Conservation (phyloP, 2,888 invertebrate species). For the Sipunculus nudus region DNA sequence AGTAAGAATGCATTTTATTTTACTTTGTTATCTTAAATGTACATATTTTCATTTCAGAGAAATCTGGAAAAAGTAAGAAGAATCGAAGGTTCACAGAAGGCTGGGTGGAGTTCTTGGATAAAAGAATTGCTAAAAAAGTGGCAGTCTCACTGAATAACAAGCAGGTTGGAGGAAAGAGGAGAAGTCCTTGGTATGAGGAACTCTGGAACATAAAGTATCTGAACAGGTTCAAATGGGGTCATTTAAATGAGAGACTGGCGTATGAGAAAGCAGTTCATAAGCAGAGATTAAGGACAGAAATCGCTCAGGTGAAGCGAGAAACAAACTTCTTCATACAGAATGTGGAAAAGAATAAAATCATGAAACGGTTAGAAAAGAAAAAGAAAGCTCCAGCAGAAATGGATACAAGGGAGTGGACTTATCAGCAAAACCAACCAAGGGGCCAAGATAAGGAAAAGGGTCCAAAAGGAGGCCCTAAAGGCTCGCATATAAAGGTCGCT, state of each 20-base stretch:
- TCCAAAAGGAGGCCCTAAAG: too few species aligned
- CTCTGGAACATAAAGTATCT: slow-evolving; percentile 98
- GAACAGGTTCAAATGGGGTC: slow-evolving; percentile 94
- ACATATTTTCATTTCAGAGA: slow-evolving; percentile 45
- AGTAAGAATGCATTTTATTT: too few species aligned
- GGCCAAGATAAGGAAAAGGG: too few species aligned
- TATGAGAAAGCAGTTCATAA: slow-evolving; percentile 91
- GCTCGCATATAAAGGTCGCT: background rate
- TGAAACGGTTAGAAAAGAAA: slow-evolving; percentile 61
- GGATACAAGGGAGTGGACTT: too few species aligned
- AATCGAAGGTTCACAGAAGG: slow-evolving; percentile 75
- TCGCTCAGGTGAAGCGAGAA: slow-evolving; percentile 90
- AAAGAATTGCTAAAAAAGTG: slow-evolving; percentile 87
- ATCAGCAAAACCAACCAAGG: too few species aligned
- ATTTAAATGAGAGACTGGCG: slow-evolving; percentile 90
- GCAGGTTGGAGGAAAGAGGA: slow-evolving; percentile 75
- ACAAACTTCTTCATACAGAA: slow-evolving; percentile 82
- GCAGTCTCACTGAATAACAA: slow-evolving; percentile 85
- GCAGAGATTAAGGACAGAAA: slow-evolving; percentile 85
- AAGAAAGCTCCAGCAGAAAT: too few species aligned
- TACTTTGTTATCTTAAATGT: too few species aligned
- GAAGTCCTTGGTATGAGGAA: slow-evolving; percentile 86
- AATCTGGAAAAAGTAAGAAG: slow-evolving; percentile 47
- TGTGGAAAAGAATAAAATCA: slow-evolving; percentile 80
- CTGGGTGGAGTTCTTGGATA: slow-evolving; percentile 93